Evolutionary conservation across 2,113 vertebrate species (phyloP).

Genomic region (Glaucomys volans): DNA sequence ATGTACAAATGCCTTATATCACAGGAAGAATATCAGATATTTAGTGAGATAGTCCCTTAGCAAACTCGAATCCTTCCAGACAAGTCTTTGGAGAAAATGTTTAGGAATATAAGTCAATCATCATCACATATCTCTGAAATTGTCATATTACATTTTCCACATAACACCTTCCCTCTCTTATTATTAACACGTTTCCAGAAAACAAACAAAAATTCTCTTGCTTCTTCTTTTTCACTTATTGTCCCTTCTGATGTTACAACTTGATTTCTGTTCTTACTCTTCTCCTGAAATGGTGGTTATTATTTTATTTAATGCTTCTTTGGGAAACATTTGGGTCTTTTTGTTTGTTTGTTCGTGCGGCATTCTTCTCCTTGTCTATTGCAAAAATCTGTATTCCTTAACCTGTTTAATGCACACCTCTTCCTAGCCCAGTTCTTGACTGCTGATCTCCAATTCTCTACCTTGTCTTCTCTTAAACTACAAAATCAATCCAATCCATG

Average conservation of each 20-base stretch:
- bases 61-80: background rate
- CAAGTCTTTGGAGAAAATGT: background rate
- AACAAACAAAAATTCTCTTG: background rate
- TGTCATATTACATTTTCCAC: background rate
- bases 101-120: background rate
- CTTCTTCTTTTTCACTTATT: background rate
- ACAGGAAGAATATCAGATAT: background rate
- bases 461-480: background rate
- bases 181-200: background rate
- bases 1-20: background rate
- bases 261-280: background rate
- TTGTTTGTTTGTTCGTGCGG: background rate
- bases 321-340: background rate
- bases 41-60: background rate
- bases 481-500: background rate
- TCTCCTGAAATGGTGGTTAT: background rate
- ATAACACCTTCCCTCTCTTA: background rate
- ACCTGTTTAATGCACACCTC: background rate
- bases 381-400: background rate
- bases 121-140: background rate
- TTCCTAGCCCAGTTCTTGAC: background rate
- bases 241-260: background rate
- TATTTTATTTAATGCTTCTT: background rate
- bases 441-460: background rate
- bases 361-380: background rate